Base-by-base conservation (phyloP, 2,888 invertebrate species). In the Lathronympha strigana region DNA sequence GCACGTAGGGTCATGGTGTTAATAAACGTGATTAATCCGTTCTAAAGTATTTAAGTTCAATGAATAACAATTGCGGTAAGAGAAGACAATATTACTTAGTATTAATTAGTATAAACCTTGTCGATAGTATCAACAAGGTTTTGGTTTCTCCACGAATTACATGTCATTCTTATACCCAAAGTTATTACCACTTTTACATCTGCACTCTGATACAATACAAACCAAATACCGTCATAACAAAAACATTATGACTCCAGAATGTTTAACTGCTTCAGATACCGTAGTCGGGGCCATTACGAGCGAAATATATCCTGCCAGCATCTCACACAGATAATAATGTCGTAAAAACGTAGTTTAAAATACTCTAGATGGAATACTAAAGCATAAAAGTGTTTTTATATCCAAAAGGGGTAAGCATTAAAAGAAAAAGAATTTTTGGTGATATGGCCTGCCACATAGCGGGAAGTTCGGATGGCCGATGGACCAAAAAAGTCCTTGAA, bases 281-380 rank as follows among this genome's bases (percentile, higher is more conserved):
- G 61, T 49, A 53, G 33, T 47, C 51, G 28, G 8, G 17, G 23
- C 45, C 66, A 54, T 66, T 66, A 66, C 47, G 47, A 54, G 60
- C 60, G 23, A 66, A 66, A 61, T 66, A 64, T 60, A 60, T 54
- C 60, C 66, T 31, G 38, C 21, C 66, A 61, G 54, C 66, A 54
- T 66, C 72, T 69, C 76, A 73, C 71, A 72, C 67, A 78, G 84
- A 82, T 84, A 86, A 83, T 73, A 79, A 76, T 74, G 75, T 79
- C 81, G 78, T 87, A 84, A 84, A 84, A 82, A 81, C 81, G 74
- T 76, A 76, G 79, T 81, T 77, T 80, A 73, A 78, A 81, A 83
- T 68, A 69, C 71, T 82, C 80, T 82, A 80, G 80, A 82, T 81
- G 74, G 80, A 80, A 79, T 73, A 77, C 72, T 83, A 79, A 84